phyloP scores from a whole-genome alignment of 2,113 vertebrate species.

The Phyllostomus discolor region DNA sequence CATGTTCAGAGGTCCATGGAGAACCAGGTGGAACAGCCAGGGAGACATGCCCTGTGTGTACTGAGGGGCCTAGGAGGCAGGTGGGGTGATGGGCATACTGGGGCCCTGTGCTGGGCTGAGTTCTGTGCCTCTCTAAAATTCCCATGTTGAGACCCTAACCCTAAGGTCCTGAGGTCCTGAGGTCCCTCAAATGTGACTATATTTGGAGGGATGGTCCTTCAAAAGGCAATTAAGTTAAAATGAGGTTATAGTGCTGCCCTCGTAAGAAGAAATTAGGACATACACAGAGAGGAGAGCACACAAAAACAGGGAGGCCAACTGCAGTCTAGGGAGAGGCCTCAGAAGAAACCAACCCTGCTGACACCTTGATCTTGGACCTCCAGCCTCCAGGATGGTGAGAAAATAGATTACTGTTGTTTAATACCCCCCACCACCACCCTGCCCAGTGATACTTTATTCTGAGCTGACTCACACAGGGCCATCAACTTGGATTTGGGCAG shows the following conservation, averaged over 20 bases:
- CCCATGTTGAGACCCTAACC: not conserved
- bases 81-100: not conserved
- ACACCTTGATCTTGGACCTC: not conserved
- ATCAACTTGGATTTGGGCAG: not conserved
- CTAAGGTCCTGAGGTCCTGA: too few species aligned
- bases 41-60: fast-evolving
- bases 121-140: not conserved
- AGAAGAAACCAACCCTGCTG: not conserved
- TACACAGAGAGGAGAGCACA: not conserved
- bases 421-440: too few species aligned
- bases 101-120: not conserved
- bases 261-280: not conserved
- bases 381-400: not conserved
- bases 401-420: not conserved
- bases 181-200: not conserved
- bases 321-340: not conserved
- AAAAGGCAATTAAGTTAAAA: not conserved
- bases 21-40: not conserved
- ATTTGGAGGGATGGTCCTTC: not conserved
- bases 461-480: not conserved
- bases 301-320: not conserved
- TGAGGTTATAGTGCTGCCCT: not conserved
- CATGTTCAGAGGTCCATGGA: not conserved
- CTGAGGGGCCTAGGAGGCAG: not conserved
- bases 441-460: not conserved